Evolutionary conservation across 1,140 invertebrate species (phyloP).

Genomic region (Cheumatopsyche charites): DNA sequence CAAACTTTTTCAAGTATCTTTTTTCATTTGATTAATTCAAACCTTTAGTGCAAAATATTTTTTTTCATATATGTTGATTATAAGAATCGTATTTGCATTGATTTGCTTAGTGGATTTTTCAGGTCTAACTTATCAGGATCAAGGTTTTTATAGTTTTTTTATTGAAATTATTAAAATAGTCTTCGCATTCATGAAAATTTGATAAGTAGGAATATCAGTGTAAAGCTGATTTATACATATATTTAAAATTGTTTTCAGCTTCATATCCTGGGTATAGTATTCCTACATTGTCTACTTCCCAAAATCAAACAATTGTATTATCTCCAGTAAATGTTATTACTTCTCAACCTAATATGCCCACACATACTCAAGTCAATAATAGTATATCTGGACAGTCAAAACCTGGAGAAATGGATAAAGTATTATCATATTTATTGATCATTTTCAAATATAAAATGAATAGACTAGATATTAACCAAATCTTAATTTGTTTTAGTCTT

Average conservation of each 20-base stretch:
- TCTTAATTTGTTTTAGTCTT: neutral
- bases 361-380: slow-evolving; percentile 57
- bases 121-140: slow-evolving; percentile 62
- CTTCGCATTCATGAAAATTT: slow-evolving; percentile 1
- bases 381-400: slow-evolving; percentile 57
- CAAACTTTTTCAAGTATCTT: too few relatives aligned
- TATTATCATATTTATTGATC: too few relatives aligned
- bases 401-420: slow-evolving; percentile 59
- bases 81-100: slow-evolving; percentile 58
- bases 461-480: too few relatives aligned
- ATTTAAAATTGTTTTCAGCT: slow-evolving; percentile 51
- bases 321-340: slow-evolving; percentile 74
- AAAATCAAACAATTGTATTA: slow-evolving; percentile 80
- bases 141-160: slow-evolving; percentile 56
- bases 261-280: slow-evolving; percentile 75
- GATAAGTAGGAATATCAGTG: too few relatives aligned
- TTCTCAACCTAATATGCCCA: slow-evolving; percentile 70
- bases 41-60: neutral
- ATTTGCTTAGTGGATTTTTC: slow-evolving; percentile 62
- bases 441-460: too few relatives aligned
- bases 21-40: too few relatives aligned
- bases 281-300: slow-evolving; percentile 76
- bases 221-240: too few relatives aligned
- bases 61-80: neutral
- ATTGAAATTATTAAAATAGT: slow-evolving; percentile 11